Percentiles rank a stretch among this genome's conserved stretches.
Evolutionary conservation across 2,797 vertebrate species (phyloP).

Genomic region (Acrossocheilus fasciatus): DNA sequence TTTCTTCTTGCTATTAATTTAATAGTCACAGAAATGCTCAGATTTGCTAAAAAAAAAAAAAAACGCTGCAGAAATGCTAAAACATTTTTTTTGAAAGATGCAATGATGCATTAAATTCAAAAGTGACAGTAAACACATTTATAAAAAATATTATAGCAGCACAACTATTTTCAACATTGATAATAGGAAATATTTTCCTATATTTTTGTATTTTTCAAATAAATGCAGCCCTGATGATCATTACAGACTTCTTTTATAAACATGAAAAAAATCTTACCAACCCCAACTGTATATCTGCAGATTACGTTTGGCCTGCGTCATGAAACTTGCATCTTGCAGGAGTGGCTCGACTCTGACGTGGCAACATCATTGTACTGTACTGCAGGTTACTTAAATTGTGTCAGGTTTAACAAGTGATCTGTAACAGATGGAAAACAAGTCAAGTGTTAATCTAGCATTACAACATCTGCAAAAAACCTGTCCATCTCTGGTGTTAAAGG

Average conservation of each 20-base stretch:
- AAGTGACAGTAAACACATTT: not conserved
- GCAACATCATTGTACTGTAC: not conserved
- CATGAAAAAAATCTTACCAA: not conserved
- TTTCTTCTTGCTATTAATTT: not conserved
- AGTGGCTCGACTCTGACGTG: constrained; percentile 7
- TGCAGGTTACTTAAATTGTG: not conserved
- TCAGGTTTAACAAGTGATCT: not conserved
- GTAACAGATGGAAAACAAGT: not conserved
- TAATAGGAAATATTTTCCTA: not conserved
- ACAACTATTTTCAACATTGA: not conserved
- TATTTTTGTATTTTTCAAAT: not conserved
- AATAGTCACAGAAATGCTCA: not conserved
- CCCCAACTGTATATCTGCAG: not conserved
- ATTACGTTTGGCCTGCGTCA: not conserved
- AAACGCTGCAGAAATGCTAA: not conserved
- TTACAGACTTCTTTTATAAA: not conserved
- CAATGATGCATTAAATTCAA: not conserved
- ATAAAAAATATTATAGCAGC: not conserved
- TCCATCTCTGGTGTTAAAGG: constrained; percentile 3
- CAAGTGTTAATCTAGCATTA: not conserved
- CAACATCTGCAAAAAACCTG: not conserved
- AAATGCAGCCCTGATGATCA: not conserved
- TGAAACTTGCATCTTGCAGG: not conserved
- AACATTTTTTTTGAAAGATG: not conserved
- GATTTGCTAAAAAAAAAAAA: not conserved